Base-by-base conservation (phyloP, 2,113 vertebrate genomes). In the Labrus mixtus region DNA sequence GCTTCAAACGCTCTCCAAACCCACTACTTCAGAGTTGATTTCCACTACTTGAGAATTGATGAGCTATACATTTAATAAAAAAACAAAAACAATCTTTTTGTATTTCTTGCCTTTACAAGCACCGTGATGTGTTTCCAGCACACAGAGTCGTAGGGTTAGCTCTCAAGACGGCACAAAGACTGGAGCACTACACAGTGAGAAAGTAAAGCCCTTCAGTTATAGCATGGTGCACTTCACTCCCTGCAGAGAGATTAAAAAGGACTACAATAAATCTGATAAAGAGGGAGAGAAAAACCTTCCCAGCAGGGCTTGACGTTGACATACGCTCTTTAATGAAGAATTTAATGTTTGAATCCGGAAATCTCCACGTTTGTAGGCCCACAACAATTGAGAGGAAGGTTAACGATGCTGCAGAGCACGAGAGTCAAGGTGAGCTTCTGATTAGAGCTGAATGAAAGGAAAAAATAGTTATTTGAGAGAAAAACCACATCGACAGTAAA, bases 241-340 rank as follows among this genome's bases (percentile, higher is more conserved):
- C 36, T 0, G n/a, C 67, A 73, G 67, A 76, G 51, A 87, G 68
- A 81, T 79, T 89, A 73, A 76, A 78, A 81, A 68, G 58, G 73
- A 65, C 53, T 57, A 20, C 54, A 82, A 81, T 71, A 55, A 68
- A 83, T 78, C 73, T 57, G 61, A 81, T 73, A 67, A 83, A 76
- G 64, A 62, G 50, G 19, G 43, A 45, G 68, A 3, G 46, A 53
- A 57, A 60, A 76, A 55, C 12, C 8, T 29, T 62, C 19, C 60
- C 51, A 10, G 45, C 8, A 22, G 68, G 66, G 20, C n/a, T 64
- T 64, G 69, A 77, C 80, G 68, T 88, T 79, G 64, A 73, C 61
- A 76, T 43, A 22, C 29, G 16, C n/a, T 66, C 65, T 84, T 82
- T 50, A 50, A 54, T 62, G 58, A 50, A 1, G 17, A 17, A 41